Percentiles rank a stretch among this genome's conserved stretches.
These are phyloP conservation scores for Orientallactaga bullata DNA, from an alignment of 2,113 vertebrate genomes.

Conservation along the genomic window DNA sequence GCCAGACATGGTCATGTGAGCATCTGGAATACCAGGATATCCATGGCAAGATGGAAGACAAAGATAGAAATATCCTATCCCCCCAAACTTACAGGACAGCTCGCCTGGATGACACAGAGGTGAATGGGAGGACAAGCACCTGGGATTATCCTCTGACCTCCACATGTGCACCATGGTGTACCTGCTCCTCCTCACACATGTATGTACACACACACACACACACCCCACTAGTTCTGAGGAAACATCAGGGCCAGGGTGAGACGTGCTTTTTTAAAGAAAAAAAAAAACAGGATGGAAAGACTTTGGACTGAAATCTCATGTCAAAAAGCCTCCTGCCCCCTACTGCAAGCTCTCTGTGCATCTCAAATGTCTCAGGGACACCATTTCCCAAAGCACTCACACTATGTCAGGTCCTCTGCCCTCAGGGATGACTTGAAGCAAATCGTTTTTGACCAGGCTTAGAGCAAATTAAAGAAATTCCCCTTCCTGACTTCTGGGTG, in stretches of 20 bases:
- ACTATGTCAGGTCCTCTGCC: background rate
- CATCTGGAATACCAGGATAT: no score
- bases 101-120: no score
- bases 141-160: no score
- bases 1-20: background rate
- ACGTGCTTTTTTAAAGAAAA: no score
- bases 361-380: background rate
- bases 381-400: background rate
- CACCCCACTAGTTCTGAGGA: background rate
- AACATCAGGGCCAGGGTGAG: background rate
- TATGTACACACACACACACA: no score
- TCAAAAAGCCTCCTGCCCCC: background rate
- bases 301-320: background rate
- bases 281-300: background rate
- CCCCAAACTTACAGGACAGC: no score
- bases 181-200: no score
- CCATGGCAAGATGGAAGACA: no score
- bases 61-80: no score
- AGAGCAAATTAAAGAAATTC: background rate
- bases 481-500: background rate
- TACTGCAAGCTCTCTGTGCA: background rate
- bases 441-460: background rate
- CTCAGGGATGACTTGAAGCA: background rate
- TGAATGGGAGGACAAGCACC: no score
- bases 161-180: no score